Evolutionary conservation across 2,113 vertebrate species (phyloP).

Genomic region (Willisornis vidua): DNA sequence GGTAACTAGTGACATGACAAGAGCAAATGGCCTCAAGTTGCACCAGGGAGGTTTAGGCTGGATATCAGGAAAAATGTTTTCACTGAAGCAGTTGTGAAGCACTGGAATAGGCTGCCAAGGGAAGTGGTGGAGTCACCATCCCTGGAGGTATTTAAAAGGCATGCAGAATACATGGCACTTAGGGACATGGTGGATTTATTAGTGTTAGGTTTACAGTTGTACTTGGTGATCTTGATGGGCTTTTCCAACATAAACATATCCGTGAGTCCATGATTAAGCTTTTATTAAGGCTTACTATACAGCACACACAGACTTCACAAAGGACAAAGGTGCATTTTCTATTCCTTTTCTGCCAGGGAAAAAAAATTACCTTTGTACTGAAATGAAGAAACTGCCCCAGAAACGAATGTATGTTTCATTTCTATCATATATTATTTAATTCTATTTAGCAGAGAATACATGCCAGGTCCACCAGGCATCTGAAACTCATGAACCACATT

Average conservation of each 20-base stretch:
- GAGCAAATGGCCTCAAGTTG: neutral
- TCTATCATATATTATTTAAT: neutral
- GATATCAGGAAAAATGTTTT: neutral
- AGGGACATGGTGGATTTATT: neutral
- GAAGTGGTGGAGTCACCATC: neutral
- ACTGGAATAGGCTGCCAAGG: neutral
- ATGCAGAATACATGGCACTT: accelerated
- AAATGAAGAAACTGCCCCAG: neutral
- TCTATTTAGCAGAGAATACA: neutral
- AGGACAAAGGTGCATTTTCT: neutral
- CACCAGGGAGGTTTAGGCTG: neutral
- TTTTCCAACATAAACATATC: neutral
- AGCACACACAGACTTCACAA: neutral
- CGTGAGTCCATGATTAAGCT: neutral
- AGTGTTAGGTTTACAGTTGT: neutral
- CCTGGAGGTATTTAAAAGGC: neutral
- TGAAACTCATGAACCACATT: neutral
- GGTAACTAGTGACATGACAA: neutral
- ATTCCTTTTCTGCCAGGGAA: neutral
- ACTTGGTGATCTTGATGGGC: accelerated
- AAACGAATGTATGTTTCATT: neutral
- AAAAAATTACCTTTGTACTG: neutral
- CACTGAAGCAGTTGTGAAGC: neutral
- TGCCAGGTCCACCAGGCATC: neutral
- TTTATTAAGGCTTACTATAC: neutral